Conservation (phyloP, 2,113 vertebrate species). For the Rissa tridactyla region DNA sequence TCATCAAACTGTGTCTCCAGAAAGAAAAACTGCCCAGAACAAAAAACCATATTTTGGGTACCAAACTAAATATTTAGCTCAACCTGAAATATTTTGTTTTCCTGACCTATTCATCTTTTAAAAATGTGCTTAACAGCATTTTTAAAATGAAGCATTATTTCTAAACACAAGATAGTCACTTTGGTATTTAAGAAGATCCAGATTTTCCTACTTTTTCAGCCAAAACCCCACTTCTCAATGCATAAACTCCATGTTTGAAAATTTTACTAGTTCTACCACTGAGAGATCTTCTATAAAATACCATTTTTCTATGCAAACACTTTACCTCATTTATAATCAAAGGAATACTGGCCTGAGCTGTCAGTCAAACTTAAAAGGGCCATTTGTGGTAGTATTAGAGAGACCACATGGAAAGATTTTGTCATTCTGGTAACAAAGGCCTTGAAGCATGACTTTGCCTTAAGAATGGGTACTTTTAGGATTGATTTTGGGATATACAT, state of each 20-base stretch:
- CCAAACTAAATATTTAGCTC: not conserved
- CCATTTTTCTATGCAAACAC: not conserved
- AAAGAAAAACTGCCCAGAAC: not conserved
- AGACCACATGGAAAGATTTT: not conserved
- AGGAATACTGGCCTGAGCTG: not conserved
- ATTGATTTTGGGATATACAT: not conserved
- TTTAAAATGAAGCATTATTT: not conserved
- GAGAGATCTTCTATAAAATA: not conserved
- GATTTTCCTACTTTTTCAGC: not conserved
- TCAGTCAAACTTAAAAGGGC: slow-evolving; percentile 15
- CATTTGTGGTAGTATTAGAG: slow-evolving; percentile 10
- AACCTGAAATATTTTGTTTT: not conserved
- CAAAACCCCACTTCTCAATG: not conserved
- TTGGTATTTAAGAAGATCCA: not conserved
- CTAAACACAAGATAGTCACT: not conserved
- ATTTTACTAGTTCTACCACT: not conserved
- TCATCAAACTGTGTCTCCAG: not conserved
- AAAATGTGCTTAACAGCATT: not conserved
- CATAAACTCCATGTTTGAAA: not conserved
- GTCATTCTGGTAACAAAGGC: slow-evolving; percentile 12
- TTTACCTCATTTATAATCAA: slow-evolving; percentile 22
- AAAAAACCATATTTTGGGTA: not conserved
- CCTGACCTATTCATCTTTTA: not conserved
- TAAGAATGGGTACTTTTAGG: not conserved
- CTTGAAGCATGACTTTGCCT: not conserved